These are phyloP conservation scores for Uria lomvia DNA, from an alignment of 2,113 vertebrate genomes.

Conservation along the genomic window DNA sequence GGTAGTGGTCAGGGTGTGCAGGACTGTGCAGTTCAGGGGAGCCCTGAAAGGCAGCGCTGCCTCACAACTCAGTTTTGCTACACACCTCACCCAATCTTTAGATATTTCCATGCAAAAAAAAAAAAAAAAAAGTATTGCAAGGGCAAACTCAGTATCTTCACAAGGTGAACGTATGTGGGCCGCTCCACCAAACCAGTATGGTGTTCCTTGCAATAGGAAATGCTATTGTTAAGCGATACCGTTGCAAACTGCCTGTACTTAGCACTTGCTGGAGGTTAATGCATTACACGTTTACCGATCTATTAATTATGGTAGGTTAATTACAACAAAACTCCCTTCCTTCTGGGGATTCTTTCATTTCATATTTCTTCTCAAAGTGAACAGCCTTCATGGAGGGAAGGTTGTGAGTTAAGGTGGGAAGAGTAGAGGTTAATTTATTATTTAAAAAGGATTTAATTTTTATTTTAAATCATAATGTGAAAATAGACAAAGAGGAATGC, in stretches of 20 bases:
- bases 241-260: neutral
- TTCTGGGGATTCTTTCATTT: neutral
- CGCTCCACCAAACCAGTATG: neutral
- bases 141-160: neutral
- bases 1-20: accelerated
- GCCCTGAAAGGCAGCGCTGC: neutral
- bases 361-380: neutral
- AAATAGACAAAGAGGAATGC: neutral
- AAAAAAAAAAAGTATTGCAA: neutral
- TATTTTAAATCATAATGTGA: neutral
- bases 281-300: neutral
- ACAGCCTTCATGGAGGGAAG: neutral
- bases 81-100: neutral
- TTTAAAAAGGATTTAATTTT: neutral
- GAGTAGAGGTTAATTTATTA: neutral
- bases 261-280: neutral
- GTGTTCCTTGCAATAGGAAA: neutral
- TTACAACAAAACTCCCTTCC: neutral
- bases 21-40: neutral
- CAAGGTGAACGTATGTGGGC: neutral
- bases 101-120: neutral
- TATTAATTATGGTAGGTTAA: neutral
- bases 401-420: neutral
- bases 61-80: neutral
- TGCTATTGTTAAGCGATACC: neutral